A percentile compares a stretch with the other conserved stretches of the same genome.
phyloP scores from a whole-genome alignment of 2,888 invertebrate species.

The Pediacus dermestoides region DNA sequence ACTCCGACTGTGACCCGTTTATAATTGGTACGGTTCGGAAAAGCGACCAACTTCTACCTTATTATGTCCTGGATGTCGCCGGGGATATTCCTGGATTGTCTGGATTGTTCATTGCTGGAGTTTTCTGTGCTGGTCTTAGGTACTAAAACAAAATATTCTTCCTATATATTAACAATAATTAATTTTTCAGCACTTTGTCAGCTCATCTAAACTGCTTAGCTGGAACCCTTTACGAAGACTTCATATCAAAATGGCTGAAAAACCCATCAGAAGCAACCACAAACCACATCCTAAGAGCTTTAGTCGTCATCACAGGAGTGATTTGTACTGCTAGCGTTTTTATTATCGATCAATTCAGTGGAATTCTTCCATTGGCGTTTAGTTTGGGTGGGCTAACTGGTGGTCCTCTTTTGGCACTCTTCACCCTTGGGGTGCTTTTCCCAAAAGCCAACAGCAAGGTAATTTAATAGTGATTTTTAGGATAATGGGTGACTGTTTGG shows the following conservation, averaged over 20 bases:
- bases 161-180: background rate
- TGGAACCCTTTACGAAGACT: constrained; percentile 64
- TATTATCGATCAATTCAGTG: constrained; percentile 52
- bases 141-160: constrained; percentile 29
- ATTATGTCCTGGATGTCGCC: constrained; percentile 69
- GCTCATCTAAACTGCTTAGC: constrained; percentile 60
- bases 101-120: constrained; percentile 71
- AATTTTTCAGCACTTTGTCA: constrained; percentile 56
- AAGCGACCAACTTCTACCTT: constrained; percentile 61
- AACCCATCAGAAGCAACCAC: constrained; percentile 53
- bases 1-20: constrained; percentile 54
- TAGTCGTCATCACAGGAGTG: constrained; percentile 49
- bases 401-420: constrained; percentile 63
- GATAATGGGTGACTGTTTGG: no score
- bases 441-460: constrained; percentile 62
- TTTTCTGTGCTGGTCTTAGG: constrained; percentile 71
- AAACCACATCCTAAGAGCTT: constrained; percentile 47
- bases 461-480: no score
- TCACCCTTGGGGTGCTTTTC: constrained; percentile 65
- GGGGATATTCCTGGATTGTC: constrained; percentile 65
- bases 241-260: constrained; percentile 55
- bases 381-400: constrained; percentile 44
- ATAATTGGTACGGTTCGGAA: constrained; percentile 52
- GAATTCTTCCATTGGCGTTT: constrained; percentile 58
- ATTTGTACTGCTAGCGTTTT: constrained; percentile 71